Evolutionary conservation across 1,140 invertebrate species (phyloP), one percentile per base, ranked within the genome.

Genomic region (Varroa destructor): DNA sequence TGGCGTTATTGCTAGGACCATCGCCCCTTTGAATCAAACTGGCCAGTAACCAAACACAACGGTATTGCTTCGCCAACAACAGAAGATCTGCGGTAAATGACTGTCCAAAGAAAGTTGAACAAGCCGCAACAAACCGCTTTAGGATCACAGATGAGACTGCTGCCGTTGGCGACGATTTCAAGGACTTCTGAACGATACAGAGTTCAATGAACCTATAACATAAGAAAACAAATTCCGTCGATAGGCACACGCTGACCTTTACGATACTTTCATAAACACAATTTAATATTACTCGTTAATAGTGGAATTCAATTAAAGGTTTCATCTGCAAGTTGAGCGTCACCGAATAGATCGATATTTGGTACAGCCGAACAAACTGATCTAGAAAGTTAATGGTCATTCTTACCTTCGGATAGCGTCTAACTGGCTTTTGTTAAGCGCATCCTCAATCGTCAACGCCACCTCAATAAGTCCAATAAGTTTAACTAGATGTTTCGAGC

Each of bases 21-120:
- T 46, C 61, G 1, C 10, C 46, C 8, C 12, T 40, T 14, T 67
- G 40, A 12, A 67, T 46, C 2, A 67, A 46, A 1, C 61, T 37
- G 12, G 61, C 61, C 40, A 67, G 61, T 46, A 67, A 67, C 61
- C 61, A 67, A 67, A 67, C 61, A 46, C 61, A 67, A 4, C 36
- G 14, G 46, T 46, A 40, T 40, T 67, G 12, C 2, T 67, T 67
- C 3, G 40, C 61, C 12, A 67, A 46, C 61, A 14, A 43, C 12
- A 12, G 46, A 40, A 67, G 61, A 25, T 67, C 2, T 46, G 61
- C 10, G 46, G 40, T 40, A 46, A 67, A 67, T 1, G 2, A 1
- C 8, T 25, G 40, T 36, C 61, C 61, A 40, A 25, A 67, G 8
- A 36, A 2, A 8, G 61, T 43, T 40, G 12, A 43, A 46, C 61